Evolutionary conservation across 1,140 invertebrate species (phyloP).

Genomic region (Adoxophyes honmai): DNA sequence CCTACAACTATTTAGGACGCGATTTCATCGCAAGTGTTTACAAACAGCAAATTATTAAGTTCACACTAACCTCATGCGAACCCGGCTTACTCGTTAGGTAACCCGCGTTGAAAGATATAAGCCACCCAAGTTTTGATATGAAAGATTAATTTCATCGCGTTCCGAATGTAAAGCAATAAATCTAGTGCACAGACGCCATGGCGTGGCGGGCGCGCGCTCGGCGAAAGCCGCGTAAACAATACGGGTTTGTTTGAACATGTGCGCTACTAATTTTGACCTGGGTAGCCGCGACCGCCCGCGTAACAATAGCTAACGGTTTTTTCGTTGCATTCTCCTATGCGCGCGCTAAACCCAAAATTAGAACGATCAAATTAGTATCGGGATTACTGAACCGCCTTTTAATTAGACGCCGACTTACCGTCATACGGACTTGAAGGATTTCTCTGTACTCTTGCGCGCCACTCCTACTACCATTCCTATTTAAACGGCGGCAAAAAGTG

Average conservation of each 20-base stretch:
- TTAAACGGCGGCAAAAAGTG: no score
- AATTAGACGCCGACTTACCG: background rate
- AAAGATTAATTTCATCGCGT: constrained; percentile 3
- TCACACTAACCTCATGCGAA: no score
- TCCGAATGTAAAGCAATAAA: background rate
- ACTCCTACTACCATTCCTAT: no score
- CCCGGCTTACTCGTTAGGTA: no score
- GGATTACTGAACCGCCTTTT: background rate
- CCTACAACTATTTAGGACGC: no score
- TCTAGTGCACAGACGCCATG: background rate
- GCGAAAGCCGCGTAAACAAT: constrained; percentile 56
- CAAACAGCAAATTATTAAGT: no score
- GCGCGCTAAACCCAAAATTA: constrained; percentile 40
- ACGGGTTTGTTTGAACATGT: constrained; percentile 72
- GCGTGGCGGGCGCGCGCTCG: constrained; percentile 22
- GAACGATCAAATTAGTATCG: constrained; percentile 22
- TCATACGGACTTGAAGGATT: background rate
- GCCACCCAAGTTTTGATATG: background rate
- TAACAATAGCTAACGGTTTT: constrained; percentile 72
- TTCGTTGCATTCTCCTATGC: constrained; percentile 48
- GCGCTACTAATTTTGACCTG: constrained; percentile 72
- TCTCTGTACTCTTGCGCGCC: background rate
- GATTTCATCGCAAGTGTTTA: no score
- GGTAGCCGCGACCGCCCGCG: constrained; percentile 40
- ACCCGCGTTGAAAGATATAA: background rate